Conservation (phyloP, 2,113 vertebrate species). For the Apaloderma vittatum region DNA sequence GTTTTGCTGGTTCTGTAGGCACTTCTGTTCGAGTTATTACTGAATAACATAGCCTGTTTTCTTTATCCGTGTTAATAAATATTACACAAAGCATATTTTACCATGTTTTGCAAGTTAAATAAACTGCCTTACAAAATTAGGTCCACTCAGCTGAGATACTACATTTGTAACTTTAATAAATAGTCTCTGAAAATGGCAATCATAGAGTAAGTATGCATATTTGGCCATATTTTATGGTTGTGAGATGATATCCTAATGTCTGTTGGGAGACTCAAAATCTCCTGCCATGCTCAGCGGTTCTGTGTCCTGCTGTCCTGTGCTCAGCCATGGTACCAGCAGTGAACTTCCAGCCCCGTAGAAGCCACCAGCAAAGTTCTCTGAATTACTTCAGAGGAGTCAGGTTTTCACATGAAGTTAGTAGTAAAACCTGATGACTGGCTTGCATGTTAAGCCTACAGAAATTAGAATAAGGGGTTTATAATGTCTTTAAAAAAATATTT, state of each 20-base stretch:
- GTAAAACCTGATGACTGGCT: neutral
- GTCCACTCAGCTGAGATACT: neutral
- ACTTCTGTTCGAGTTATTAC: neutral
- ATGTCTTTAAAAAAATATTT: neutral
- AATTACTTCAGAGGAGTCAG: neutral
- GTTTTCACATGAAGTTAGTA: neutral
- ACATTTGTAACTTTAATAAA: neutral
- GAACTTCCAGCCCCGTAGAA: neutral
- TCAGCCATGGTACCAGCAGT: neutral
- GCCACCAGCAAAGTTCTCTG: neutral
- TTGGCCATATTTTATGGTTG: neutral
- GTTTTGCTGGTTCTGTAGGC: neutral
- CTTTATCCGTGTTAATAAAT: neutral
- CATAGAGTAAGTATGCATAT: neutral
- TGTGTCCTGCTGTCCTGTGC: neutral
- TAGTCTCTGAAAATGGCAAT: neutral
- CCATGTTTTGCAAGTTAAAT: neutral
- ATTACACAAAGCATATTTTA: neutral
- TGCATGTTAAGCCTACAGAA: neutral
- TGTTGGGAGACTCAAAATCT: neutral
- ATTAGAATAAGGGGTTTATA: neutral
- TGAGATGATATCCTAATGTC: neutral
- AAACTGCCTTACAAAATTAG: neutral
- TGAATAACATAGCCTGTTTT: neutral
- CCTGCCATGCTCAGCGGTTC: neutral